phyloP scores from a whole-genome alignment of 1,140 invertebrate species.

The Chlorops oryzae region DNA sequence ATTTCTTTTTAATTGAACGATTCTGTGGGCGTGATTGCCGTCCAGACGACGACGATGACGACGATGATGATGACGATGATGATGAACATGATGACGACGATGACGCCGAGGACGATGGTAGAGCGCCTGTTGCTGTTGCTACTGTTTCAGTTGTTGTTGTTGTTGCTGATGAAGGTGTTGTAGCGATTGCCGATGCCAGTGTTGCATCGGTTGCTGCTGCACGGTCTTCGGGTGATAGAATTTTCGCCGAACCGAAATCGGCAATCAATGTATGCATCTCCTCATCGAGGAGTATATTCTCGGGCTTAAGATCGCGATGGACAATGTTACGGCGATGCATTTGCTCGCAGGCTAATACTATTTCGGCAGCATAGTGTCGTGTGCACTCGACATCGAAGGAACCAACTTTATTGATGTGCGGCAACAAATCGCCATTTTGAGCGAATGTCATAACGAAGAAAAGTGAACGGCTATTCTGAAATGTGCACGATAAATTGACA shows the following conservation, averaged over 20 bases:
- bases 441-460: slow-evolving; percentile 97
- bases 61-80: no score
- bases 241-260: slow-evolving; percentile 96
- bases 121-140: not conserved
- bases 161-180: not conserved
- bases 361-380: slow-evolving; percentile 89
- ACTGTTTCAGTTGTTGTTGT: not conserved
- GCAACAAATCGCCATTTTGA: slow-evolving; percentile 87
- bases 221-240: slow-evolving; percentile 53
- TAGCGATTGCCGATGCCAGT: slow-evolving; percentile 13
- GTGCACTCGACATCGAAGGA: slow-evolving; percentile 85
- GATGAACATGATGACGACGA: no score
- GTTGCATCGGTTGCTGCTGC: slow-evolving; percentile 22
- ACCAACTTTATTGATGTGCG: slow-evolving; percentile 85
- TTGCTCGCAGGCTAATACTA: slow-evolving; percentile 86
- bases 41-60: no score
- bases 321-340: slow-evolving; percentile 86
- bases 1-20: no score
- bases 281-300: slow-evolving; percentile 85
- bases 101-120: no score
- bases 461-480: slow-evolving; percentile 87
- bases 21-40: no score
- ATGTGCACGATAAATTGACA: slow-evolving; percentile 90
- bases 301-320: slow-evolving; percentile 87
- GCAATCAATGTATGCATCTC: slow-evolving; percentile 95